Evolutionary conservation across 2,797 vertebrate species (phyloP).

Genomic region (Takifugu ocellatus): DNA sequence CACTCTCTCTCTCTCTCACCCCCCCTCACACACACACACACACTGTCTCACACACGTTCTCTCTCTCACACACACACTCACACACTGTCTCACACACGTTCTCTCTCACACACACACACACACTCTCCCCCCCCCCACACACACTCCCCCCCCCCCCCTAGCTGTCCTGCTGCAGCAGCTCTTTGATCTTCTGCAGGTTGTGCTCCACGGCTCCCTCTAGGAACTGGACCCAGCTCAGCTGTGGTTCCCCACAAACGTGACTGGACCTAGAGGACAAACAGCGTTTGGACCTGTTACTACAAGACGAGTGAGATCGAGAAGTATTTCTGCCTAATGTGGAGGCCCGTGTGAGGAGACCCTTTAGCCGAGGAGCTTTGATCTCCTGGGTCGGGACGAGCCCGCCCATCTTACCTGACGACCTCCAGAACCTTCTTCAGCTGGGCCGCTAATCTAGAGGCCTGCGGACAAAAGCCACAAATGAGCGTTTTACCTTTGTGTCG

Average conservation of each 20-base stretch:
- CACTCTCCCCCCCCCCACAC: background rate
- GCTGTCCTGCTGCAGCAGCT: conserved; percentile 74
- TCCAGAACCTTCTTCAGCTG: conserved; percentile 84
- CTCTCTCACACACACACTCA: background rate
- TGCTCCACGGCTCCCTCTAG: conserved; percentile 81
- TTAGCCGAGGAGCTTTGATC: too few relatives aligned
- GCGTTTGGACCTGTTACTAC: too few relatives aligned
- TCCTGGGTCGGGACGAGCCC: too few relatives aligned
- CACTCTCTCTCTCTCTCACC: background rate
- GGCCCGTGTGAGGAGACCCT: too few relatives aligned
- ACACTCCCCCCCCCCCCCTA: conserved; percentile 5
- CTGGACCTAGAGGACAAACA: conserved; percentile 73
- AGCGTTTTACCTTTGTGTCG: background rate
- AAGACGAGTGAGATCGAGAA: background rate
- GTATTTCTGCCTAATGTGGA: background rate
- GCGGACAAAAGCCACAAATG: conserved; percentile 7
- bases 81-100: too few relatives aligned
- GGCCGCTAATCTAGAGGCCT: conserved; percentile 83
- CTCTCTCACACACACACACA: too few relatives aligned
- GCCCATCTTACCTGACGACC: conserved; percentile 79
- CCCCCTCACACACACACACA: background rate
- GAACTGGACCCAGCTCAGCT: conserved; percentile 88
- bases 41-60: too few relatives aligned
- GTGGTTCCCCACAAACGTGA: conserved; percentile 82
- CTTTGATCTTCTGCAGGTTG: conserved; percentile 86